These are phyloP conservation scores for Hyposoter dolosus DNA, from an alignment of 2,888 invertebrate genomes.

Conservation along the genomic window DNA sequence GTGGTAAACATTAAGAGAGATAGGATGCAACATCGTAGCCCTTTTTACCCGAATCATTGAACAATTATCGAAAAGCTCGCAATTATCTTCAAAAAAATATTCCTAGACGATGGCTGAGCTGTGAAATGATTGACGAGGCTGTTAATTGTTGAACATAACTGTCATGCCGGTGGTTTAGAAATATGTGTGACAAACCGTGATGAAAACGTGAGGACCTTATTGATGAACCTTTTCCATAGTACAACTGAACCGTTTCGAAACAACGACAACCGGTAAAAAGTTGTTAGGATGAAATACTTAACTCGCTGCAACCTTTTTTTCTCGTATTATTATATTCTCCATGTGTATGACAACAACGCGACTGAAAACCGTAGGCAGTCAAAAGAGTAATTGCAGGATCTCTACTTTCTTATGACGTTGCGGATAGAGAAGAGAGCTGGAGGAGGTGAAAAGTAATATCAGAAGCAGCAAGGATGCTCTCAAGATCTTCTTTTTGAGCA, in stretches of 20 bases:
- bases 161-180: background rate
- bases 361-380: background rate
- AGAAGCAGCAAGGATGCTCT: conserved; percentile 40
- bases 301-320: background rate
- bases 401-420: conserved; percentile 67
- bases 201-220: background rate
- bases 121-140: background rate
- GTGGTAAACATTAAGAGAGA: background rate
- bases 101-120: background rate
- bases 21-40: background rate
- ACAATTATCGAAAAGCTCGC: background rate
- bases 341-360: background rate
- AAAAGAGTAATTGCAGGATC: conserved; percentile 73
- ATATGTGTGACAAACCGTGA: background rate
- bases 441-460: conserved; percentile 47
- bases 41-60: background rate
- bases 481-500: conserved; percentile 68
- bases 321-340: background rate
- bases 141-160: background rate
- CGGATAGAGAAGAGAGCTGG: conserved; percentile 20
- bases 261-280: background rate
- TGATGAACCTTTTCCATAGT: background rate
- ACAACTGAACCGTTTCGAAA: background rate
- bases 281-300: background rate
- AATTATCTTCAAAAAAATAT: background rate